Evolutionary conservation across 2,113 vertebrate genomes (phyloP), one percentile per base, ranked within the genome.

Genomic region (Catharus bicknelli): DNA sequence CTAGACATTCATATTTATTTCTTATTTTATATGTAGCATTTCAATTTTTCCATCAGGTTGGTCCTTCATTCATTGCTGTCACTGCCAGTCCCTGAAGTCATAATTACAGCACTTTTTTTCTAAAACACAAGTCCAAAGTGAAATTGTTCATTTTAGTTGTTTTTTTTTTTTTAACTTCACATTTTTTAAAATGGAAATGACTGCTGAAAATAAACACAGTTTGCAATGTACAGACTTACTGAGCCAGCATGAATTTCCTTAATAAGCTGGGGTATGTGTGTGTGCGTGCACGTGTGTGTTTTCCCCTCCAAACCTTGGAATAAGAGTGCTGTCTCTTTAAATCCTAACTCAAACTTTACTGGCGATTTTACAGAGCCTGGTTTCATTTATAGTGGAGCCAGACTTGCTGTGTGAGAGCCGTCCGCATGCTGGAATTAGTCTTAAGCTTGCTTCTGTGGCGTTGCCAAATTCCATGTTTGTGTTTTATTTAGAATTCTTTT

Each of bases 301-400:
- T 87, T 40, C 0, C 45, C 47, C 76, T 29, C 84, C 79, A 76
- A 79, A 87, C 91, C 83, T 94, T 90, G 95, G 90, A 95, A 94
- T 95, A 96, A 59, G 96, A 48, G 88, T 86, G 83, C 97, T 98
- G 98, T 96, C 98, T 94, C 98, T 98, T 98, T 98, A 98, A 99
- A 98, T 98, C 90, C 90, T 88, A 97, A 97, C 98, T 98, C 98
- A 97, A 96, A 96, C 97, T 98, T 97, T 97, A 98, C 97, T 97
- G 97, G 98, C 98, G 98, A 98, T 98, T 98, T 98, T 97, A 98
- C 98, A 98, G 98, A 95, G 98, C 98, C 98, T 99, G 98, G 97
- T 99, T 99, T 98, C 97, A 98, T 98, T 99, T 99, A 99, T 96
- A 97, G 97, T 98, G 98, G 98, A 99, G 98, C 98, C 98, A 99